phyloP scores from a whole-genome alignment of 2,113 vertebrate genomes.

The Sturnus vulgaris region DNA sequence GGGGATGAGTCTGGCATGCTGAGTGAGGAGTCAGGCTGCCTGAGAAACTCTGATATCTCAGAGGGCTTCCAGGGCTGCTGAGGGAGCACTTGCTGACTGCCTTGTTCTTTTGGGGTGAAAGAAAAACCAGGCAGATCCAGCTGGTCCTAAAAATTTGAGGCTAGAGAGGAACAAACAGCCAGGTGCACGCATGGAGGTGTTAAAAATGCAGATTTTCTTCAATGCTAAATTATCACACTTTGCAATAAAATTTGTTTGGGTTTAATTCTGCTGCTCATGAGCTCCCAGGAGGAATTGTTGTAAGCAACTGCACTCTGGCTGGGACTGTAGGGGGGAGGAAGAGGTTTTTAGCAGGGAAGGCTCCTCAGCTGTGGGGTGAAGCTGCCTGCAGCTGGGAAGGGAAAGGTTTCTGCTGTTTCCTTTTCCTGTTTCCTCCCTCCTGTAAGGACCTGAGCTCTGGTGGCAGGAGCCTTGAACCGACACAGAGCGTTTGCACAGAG shows the following conservation, averaged over 20 bases:
- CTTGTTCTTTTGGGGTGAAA: neutral
- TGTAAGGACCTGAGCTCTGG: neutral
- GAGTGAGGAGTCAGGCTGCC: neutral
- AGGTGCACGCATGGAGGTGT: neutral
- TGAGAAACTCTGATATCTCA: neutral
- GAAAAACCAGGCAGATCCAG: neutral
- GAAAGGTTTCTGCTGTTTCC: neutral
- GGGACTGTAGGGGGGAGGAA: neutral
- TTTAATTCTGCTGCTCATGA: neutral
- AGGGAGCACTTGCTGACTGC: neutral
- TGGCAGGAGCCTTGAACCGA: neutral
- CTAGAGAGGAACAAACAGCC: neutral
- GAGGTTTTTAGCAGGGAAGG: neutral
- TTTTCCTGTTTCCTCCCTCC: neutral
- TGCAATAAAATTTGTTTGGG: neutral
- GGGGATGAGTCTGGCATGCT: neutral
- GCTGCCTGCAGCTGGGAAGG: neutral
- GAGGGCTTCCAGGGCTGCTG: neutral
- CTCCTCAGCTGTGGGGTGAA: neutral
- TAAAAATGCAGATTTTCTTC: neutral
- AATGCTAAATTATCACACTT: neutral
- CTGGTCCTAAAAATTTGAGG: neutral
- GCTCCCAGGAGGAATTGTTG: neutral
- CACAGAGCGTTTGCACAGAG: rapidly evolving
- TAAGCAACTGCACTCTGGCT: neutral